Base-by-base conservation (phyloP, 2,888 invertebrate genomes). In the Cheilosia soror region DNA sequence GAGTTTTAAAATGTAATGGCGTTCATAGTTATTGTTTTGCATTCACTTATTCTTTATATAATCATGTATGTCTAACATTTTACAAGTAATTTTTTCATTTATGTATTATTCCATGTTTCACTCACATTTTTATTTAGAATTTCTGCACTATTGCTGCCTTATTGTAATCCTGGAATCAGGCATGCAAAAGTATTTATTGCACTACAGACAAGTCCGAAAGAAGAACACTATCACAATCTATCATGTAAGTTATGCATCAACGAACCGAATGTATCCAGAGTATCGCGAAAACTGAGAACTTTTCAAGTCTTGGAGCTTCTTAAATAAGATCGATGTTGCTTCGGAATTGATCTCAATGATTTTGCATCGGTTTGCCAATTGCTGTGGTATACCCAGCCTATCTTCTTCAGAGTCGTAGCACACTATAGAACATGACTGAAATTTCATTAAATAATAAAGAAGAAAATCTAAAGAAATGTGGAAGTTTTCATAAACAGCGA, bases 301-400 rank as follows among this genome's bases (percentile, higher is more conserved):
- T 15, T 33, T 25, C 15, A 69, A 65, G 25, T 42, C 55, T 75
- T 11, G 37, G 51, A 47, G 40, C 5, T 60, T 68, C 51, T 40
- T 84, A 84, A 84, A 76, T 84, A 80, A 71, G 75, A 68, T 76
- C 84, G 84, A 80, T 76, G 75, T 44, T 33, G 40, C 49, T 65
- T 40, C 9, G 15, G 44, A 73, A 84, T 71, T 79, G 58, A 2
- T 65, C 40, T 76, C 11, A 40, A 84, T 84, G 25, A n/a, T 57
- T 79, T 75, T 79, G 84, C 69, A 79, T 75, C 58, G 63, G 57
- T 84, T 66, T 40, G 47, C 47, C 65, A 76, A 79, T 84, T 80
- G 53, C 53, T 29, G 37, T 7, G 42, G 31, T 0, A 1, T 20
- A 20, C 55, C 40, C 5, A 25, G 25, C 2, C 51, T 40, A 42